These are phyloP conservation scores for Apis dorsata DNA, from an alignment of 1,140 invertebrate genomes.

Conservation along the genomic window DNA sequence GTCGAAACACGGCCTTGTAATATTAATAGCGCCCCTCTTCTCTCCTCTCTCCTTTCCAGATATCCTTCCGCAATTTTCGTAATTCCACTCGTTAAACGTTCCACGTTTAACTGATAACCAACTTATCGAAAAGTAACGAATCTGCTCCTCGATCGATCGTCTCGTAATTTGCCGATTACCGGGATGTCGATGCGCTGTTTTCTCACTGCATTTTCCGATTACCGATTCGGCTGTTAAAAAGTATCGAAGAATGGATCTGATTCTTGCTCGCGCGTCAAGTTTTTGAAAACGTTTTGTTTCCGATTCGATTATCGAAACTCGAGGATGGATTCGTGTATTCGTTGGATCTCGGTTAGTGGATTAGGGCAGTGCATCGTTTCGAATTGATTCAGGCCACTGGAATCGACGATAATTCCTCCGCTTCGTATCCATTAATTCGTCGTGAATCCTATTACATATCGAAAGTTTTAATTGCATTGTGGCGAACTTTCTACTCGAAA, in stretches of 20 bases:
- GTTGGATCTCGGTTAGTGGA: not conserved
- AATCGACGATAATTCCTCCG: not conserved
- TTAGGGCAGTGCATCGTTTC: not conserved
- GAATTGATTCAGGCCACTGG: not conserved
- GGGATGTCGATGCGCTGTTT: too few species aligned
- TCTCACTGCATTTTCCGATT: too few species aligned
- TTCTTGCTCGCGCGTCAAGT: not conserved
- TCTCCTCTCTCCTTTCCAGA: not conserved
- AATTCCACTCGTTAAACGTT: conserved; percentile 46
- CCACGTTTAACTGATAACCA: not conserved
- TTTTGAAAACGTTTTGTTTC: too few species aligned
- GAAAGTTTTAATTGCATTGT: too few species aligned
- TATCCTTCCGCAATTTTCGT: conserved; percentile 51
- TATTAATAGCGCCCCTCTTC: conserved; percentile 53
- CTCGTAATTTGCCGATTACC: too few species aligned
- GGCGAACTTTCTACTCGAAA: too few species aligned
- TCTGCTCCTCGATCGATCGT: too few species aligned
- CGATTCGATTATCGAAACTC: too few species aligned
- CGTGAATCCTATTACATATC: too few species aligned
- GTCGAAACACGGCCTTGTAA: conserved; percentile 50
- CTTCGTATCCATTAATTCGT: not conserved
- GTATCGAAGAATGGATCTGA: not conserved
- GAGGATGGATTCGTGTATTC: too few species aligned
- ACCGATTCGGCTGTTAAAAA: not conserved
- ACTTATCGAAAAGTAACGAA: too few species aligned